Conservation (phyloP, 2,888 invertebrate species). For the Quadriops clusia region DNA sequence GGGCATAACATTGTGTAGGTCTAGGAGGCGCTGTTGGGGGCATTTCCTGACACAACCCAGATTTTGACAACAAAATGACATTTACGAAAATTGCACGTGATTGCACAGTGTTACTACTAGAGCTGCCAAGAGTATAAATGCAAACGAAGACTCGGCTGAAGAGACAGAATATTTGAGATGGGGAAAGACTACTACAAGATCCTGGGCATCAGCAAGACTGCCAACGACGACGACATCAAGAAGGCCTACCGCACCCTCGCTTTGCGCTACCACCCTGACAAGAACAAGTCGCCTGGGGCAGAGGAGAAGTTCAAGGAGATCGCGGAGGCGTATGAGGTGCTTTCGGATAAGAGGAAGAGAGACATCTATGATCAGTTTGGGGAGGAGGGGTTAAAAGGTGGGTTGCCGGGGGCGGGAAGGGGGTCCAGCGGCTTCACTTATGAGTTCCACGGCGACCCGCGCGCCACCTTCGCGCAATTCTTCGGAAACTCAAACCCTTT, state of each 20-base stretch:
- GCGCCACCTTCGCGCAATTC: conserved; percentile 92
- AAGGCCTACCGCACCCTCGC: conserved; percentile 92
- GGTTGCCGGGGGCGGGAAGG: conserved; percentile 37
- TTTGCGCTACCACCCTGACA: conserved; percentile 93
- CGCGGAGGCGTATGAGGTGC: conserved; percentile 93
- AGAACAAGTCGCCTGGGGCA: conserved; percentile 85
- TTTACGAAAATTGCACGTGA: too few species aligned
- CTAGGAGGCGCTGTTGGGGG: too few species aligned
- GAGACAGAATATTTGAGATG: conserved; percentile 42
- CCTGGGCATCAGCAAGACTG: conserved; percentile 70
- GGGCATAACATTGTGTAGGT: too few species aligned
- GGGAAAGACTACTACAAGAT: conserved; percentile 95
- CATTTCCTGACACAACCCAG: too few species aligned
- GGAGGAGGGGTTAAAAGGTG: conserved; percentile 81
- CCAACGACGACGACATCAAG: conserved; percentile 89
- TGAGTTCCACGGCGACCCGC: conserved; percentile 85
- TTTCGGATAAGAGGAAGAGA: conserved; percentile 88
- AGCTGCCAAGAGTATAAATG: too few species aligned
- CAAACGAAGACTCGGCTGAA: not conserved
- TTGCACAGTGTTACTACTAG: too few species aligned
- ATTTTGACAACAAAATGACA: too few species aligned
- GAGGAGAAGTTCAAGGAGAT: conserved; percentile 92
- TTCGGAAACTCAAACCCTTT: conserved; percentile 91
- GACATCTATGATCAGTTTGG: conserved; percentile 87
- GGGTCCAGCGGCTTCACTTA: conserved; percentile 58